A percentile compares a stretch with the other conserved stretches of the same genome.
These are phyloP conservation scores for Plutella xylostella DNA, from an alignment of 2,888 invertebrate genomes.

Conservation along the genomic window DNA sequence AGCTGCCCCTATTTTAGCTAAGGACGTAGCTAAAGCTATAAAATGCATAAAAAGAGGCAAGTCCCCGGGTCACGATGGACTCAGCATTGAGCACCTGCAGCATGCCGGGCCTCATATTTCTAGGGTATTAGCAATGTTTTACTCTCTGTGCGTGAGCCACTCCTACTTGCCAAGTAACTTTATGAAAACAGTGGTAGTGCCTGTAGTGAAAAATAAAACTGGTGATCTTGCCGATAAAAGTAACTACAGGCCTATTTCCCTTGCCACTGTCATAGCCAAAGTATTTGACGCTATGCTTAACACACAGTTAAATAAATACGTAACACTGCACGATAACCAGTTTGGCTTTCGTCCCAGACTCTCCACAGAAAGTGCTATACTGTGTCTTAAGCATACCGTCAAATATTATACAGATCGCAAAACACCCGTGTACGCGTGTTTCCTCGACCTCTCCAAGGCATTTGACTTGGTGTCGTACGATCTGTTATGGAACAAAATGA, in stretches of 20 bases:
- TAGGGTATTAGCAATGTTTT: conserved; percentile 15
- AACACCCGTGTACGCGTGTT: conserved; percentile 15
- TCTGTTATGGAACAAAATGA: too few relatives aligned
- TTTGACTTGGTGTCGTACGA: conserved; percentile 18
- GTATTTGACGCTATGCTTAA: conserved; percentile 18
- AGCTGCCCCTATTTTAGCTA: too few relatives aligned
- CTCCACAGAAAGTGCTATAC: too few relatives aligned
- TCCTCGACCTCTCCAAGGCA: conserved; percentile 15
- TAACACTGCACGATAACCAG: conserved; percentile 17
- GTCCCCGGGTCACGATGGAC: not conserved
- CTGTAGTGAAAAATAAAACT: conserved; percentile 7
- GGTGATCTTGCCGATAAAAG: conserved; percentile 1
- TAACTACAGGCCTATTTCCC: conserved; percentile 11
- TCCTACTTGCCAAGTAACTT: not conserved
- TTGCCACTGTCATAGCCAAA: conserved; percentile 17
- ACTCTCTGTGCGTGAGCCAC: conserved; percentile 14
- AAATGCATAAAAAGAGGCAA: too few relatives aligned
- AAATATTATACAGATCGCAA: too few relatives aligned
- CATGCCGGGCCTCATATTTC: conserved; percentile 6
- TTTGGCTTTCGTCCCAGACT: conserved; percentile 19
- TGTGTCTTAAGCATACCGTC: too few relatives aligned
- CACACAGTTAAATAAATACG: conserved; percentile 11
- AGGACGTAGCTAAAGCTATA: too few relatives aligned
- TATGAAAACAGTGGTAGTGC: conserved; percentile 6
- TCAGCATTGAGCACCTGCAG: conserved; percentile 6